Conservation (phyloP, 2,797 vertebrate genomes). For the Pteropus rufus region DNA sequence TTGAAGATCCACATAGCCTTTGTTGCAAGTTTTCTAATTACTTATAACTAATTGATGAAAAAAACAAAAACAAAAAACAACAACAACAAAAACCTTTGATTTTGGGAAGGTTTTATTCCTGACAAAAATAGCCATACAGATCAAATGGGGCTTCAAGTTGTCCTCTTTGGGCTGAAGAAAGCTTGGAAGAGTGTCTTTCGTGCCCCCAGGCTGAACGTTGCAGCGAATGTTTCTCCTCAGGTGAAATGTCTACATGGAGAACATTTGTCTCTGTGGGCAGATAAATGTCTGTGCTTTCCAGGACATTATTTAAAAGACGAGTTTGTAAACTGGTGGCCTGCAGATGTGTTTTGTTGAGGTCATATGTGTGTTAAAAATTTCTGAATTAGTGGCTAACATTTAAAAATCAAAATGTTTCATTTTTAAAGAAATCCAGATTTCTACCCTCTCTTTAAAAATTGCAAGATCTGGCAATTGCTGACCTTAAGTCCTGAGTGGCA, state of each 20-base stretch:
- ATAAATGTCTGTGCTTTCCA: neutral
- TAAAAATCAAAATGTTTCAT: neutral
- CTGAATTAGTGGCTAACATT: neutral
- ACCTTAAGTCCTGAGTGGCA: neutral
- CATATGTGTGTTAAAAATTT: neutral
- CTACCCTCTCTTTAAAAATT: neutral
- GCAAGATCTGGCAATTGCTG: neutral
- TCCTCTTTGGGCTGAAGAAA: neutral
- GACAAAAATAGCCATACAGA: neutral
- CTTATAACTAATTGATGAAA: neutral
- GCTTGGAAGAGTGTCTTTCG: neutral
- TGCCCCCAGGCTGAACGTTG: neutral
- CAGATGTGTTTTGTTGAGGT: conserved; percentile 26
- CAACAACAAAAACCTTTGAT: neutral
- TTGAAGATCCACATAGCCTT: neutral
- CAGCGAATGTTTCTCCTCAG: neutral
- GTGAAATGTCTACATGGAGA: neutral
- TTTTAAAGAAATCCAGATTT: neutral
- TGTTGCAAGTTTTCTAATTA: neutral
- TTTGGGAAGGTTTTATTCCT: neutral
- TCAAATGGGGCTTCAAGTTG: neutral
- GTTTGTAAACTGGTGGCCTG: neutral
- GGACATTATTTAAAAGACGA: neutral
- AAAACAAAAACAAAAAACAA: neutral
- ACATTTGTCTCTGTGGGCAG: neutral